These are phyloP conservation scores for Genyomyrus donnyi DNA, from an alignment of 2,113 vertebrate species.

Conservation along the genomic window DNA sequence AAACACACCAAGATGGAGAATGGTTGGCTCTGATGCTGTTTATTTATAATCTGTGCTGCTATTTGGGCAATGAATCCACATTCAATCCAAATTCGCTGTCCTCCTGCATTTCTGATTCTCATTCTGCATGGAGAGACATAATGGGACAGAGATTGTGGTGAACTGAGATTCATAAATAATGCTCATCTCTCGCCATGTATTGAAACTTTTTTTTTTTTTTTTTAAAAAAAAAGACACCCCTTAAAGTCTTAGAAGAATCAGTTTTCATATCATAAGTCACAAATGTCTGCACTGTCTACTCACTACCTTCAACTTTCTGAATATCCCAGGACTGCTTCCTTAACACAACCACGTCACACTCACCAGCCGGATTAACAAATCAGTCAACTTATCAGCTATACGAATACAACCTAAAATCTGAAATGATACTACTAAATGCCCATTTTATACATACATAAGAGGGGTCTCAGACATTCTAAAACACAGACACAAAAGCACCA, in stretches of 20 bases:
- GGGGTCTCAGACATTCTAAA: neutral
- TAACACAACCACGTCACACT: neutral
- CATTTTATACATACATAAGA: neutral
- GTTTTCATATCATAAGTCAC: neutral
- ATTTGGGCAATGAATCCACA: neutral
- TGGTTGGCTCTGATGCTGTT: neutral
- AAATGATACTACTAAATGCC: neutral
- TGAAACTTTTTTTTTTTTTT: neutral
- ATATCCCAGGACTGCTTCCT: neutral
- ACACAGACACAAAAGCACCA: neutral
- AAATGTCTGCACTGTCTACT: neutral
- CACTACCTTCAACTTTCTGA: neutral
- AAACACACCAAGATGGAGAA: constrained; percentile 27
- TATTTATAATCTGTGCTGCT: neutral
- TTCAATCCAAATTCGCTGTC: neutral
- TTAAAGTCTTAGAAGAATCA: neutral
- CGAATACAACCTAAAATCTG: neutral
- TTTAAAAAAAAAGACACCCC: neutral
- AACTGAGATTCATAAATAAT: neutral
- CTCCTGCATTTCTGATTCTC: neutral
- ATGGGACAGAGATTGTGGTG: neutral
- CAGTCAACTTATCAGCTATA: neutral
- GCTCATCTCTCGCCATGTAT: neutral
- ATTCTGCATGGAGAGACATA: neutral
- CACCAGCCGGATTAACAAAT: neutral